Evolutionary conservation across 2,797 vertebrate species (phyloP), one percentile per base, ranked within the genome.

Genomic region (Acanthurus leucopareius): DNA sequence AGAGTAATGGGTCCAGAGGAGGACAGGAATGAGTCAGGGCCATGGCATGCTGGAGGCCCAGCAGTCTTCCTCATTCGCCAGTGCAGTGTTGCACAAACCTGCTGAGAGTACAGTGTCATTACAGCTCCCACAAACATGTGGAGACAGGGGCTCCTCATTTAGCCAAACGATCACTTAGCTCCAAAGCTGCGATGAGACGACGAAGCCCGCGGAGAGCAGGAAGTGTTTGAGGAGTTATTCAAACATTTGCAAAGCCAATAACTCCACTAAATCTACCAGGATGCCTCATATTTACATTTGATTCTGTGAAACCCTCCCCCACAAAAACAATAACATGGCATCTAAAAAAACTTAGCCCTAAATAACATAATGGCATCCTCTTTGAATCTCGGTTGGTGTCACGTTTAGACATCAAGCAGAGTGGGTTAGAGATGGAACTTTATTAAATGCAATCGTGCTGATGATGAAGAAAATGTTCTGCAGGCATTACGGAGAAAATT

Each of bases 181-280:
- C 96, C 96, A 93, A 94, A 96, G 94, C 95, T 94, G 95, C 94
- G 94, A 96, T 89, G 96, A 97, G 97, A 95, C 95, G 93, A 94
- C 86, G 96, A 87, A 96, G 95, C 96, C 97, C 96, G 93, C 86
- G 94, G 97, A 97, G 97, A 97, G 94, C 95, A 92, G 88, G 94
- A 95, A 95, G 96, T 97, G 96, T 96, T 97, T 96, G 97, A 97
- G 93, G 96, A 97, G 97, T 97, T 97, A 97, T 96, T 97, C 96
- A 97, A 97, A 97, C 96, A 97, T 96, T 97, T 97, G 95, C 96
- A 95, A 97, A 97, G 97, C 96, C 96, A 97, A 96, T 98, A 99
- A 97, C 96, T 96, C 95, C 96, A 95, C 96, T 97, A 97, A 97
- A 97, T 98, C 97, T 97, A 96, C 94, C 95, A 96, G 96, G 96